These are phyloP conservation scores for Seira sanloemensis DNA, from an alignment of 2,888 invertebrate genomes.

Conservation along the genomic window DNA sequence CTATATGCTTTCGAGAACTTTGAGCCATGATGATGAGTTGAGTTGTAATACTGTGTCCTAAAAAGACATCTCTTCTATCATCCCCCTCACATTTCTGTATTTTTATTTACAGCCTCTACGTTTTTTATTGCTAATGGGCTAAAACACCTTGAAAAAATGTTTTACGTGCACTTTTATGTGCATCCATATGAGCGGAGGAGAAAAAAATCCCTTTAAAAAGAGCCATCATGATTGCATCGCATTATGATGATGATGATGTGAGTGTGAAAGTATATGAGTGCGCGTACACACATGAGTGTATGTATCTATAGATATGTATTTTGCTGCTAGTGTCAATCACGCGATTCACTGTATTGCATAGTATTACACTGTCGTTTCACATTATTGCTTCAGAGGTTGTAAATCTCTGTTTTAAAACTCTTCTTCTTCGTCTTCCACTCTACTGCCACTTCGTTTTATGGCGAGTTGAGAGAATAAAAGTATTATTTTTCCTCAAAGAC, in stretches of 20 bases:
- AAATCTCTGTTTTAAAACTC: slow-evolving; percentile 56
- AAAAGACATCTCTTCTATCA: slow-evolving; percentile 12
- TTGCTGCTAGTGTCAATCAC: background rate
- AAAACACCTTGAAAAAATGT: slow-evolving; percentile 52
- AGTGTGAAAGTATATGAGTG: too few species aligned
- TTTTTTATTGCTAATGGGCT: slow-evolving; percentile 56
- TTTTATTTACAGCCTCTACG: slow-evolving; percentile 37
- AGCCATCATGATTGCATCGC: too few species aligned
- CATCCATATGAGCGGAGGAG: background rate
- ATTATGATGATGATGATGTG: too few species aligned
- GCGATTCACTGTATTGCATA: slow-evolving; percentile 17
- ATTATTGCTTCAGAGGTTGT: slow-evolving; percentile 31
- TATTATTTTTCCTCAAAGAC: too few species aligned
- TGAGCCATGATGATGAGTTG: too few species aligned
- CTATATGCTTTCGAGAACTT: too few species aligned
- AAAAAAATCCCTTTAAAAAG: too few species aligned
- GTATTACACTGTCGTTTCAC: slow-evolving; percentile 24
- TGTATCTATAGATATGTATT: too few species aligned
- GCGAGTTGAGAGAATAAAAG: too few species aligned
- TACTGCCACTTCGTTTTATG: too few species aligned
- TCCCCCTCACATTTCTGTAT: background rate
- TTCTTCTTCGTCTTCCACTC: slow-evolving; percentile 40
- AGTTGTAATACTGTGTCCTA: slow-evolving; percentile 38
- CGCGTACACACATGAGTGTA: too few species aligned
- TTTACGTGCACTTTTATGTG: slow-evolving; percentile 43